A percentile compares a stretch with the other conserved stretches of the same genome.
Evolutionary conservation across 1,140 invertebrate genomes (phyloP).

Genomic region (Ips nitidus): DNA sequence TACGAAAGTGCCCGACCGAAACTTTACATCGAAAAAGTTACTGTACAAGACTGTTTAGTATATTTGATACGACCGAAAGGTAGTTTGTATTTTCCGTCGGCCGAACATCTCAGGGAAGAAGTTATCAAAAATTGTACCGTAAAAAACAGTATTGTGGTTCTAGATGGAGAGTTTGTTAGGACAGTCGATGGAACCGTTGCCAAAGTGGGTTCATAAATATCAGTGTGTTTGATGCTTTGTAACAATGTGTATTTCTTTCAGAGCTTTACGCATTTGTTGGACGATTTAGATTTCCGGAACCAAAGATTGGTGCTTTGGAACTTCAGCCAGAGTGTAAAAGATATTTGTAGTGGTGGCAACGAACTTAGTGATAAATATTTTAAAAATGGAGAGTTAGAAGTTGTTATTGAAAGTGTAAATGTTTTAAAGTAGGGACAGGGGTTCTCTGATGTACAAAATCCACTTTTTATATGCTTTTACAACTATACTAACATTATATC

Average conservation of each 20-base stretch:
- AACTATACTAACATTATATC: too few relatives aligned
- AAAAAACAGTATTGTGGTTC: slow-evolving; percentile 54
- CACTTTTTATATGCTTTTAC: too few relatives aligned
- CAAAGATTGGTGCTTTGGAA: slow-evolving; percentile 52
- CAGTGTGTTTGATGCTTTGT: background rate
- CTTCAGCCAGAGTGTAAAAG: slow-evolving; percentile 42
- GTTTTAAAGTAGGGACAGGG: too few relatives aligned
- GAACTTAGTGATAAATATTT: slow-evolving; percentile 21
- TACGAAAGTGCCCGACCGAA: slow-evolving; percentile 68
- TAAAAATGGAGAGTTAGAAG: slow-evolving; percentile 24
- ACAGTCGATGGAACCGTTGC: slow-evolving; percentile 63
- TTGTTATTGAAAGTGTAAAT: background rate
- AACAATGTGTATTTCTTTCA: slow-evolving; percentile 21
- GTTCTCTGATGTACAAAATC: too few relatives aligned
- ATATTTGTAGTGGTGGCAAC: slow-evolving; percentile 40
- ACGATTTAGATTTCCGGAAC: slow-evolving; percentile 48
- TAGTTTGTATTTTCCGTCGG: slow-evolving; percentile 66
- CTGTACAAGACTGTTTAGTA: slow-evolving; percentile 38
- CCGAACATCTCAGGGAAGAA: slow-evolving; percentile 63
- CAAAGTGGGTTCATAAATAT: slow-evolving; percentile 26
- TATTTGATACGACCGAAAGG: slow-evolving; percentile 62
- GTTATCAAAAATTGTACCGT: slow-evolving; percentile 50
- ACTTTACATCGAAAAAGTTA: slow-evolving; percentile 49
- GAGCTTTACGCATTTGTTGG: slow-evolving; percentile 44
- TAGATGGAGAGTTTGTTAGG: slow-evolving; percentile 62